Evolutionary conservation across 2,113 vertebrate species (phyloP).

Genomic region (Antechinus flavipes): DNA sequence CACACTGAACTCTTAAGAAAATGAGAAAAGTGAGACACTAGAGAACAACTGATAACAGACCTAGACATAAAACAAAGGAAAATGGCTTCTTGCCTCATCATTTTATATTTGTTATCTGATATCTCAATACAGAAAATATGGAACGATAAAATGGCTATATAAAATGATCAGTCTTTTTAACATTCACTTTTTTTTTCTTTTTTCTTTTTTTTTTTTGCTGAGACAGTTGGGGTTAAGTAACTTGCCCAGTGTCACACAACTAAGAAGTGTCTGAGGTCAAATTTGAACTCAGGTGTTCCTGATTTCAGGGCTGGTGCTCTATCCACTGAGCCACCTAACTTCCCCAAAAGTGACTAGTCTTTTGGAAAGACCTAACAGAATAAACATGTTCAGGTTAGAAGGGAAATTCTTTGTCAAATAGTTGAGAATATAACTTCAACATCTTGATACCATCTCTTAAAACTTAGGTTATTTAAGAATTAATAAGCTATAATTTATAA

Average conservation of each 20-base stretch:
- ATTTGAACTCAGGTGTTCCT: too few relatives aligned
- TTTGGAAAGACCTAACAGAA: neutral
- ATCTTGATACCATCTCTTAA: neutral
- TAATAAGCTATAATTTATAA: neutral
- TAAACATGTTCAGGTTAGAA: neutral
- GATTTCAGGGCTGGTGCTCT: too few relatives aligned
- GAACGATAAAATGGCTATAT: neutral
- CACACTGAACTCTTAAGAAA: neutral
- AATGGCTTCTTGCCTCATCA: neutral
- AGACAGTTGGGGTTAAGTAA: too few relatives aligned
- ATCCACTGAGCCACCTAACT: too few relatives aligned
- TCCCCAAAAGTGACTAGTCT: neutral
- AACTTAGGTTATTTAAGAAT: neutral
- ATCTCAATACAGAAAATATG: neutral
- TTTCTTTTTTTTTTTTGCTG: too few relatives aligned
- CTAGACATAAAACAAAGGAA: neutral
- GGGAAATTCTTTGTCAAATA: neutral
- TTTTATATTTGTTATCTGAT: neutral
- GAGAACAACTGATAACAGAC: neutral
- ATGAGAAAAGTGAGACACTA: neutral
- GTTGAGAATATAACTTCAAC: neutral
- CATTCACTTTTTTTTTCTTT: too few relatives aligned
- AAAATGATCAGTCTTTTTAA: neutral
- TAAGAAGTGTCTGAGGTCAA: too few relatives aligned
- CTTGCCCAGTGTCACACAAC: too few relatives aligned